Evolutionary conservation across 2,113 vertebrate species (phyloP), one percentile per base, ranked within the genome.

Genomic region (Mesitornis unicolor): DNA sequence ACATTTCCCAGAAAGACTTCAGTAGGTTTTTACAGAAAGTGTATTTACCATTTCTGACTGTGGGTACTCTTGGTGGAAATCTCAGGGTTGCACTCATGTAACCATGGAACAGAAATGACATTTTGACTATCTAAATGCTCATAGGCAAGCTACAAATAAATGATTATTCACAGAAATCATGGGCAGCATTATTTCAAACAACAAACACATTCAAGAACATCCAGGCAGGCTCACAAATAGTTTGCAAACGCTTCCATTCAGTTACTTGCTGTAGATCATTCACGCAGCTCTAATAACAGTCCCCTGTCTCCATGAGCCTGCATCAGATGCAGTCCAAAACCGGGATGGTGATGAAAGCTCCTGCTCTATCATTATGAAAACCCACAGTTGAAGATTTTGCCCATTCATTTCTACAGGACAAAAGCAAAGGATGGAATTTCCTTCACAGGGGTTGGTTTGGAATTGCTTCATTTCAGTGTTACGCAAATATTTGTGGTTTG

Each of bases 161-260:
- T 82, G 57, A 94, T 94, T 94, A 95, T 96, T 89, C 89, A 82
- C 77, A 89, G 84, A 96, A 95, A 91, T 91, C 84, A 94, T 3
- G 63, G 48, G 54, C 74, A 91, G 89, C 15, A 87, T 93, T 87
- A 91, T 91, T 92, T 91, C 70, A 76, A 94, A 94, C 89, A 94
- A 87, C 83, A 95, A 88, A 95, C 90, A 96, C 87, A 94, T 91
- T 96, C 93, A 96, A 57, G 93, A 92, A 91, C 74, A 69, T 75
- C 61, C 78, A 95, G 87, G 25, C 77, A 82, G 87, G 53, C 84
- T 94, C 81, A 45, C 48, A 97, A 59, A 96, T 89, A 94, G 88
- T 89, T 94, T 95, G 54, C 70, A 95, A 87, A 94, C 75, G 53
- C 61, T 91, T 79, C 69, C 59, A 76, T 93, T 93, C 91, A 96